Evolutionary conservation across 2,113 vertebrate genomes (phyloP), one percentile per base, ranked within the genome.

Genomic region (Hypomesus transpacificus): DNA sequence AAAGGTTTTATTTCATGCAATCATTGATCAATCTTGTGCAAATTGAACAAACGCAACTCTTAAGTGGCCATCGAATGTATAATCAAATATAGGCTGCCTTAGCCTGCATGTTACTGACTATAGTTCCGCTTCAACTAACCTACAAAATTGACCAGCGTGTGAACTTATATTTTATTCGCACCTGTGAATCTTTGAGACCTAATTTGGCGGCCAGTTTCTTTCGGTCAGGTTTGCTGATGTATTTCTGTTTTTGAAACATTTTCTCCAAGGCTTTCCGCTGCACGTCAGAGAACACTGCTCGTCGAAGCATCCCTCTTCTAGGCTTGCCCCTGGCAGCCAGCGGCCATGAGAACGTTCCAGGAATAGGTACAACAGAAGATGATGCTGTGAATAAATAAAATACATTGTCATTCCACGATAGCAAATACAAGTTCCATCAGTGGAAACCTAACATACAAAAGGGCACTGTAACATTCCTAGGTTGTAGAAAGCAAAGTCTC

Each of bases 181-280:
- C 97, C 94, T 99, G 97, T 0, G 97, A 98, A 85, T 99, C 97
- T 87, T 99, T 98, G 17, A 99, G 92, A 28, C 94, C 95, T 73
- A 99, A 84, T 82, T 97, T 99, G 66, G 92, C 87, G 0, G 97
- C 97, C 66, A 99, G 77, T 77, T 99, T 98, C 88, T 98, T 98
- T 75, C 97, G 87, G 66, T 99, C 97, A 0, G 96, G 97, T 85
- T 99, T 99, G 90, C 97, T 99, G 91, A 99, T 99, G 86, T 99
- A 99, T 79, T 99, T 99, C 88, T 99, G 97, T 77, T 96, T 98
- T 90, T 99, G 97, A 83, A 99, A 99, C 86, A 96, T 99, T 88
- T 95, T 97, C 88, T 99, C 97, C 75, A 99, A 87, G 0, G 95
- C 95, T 81, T 98, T 99, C 70, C 97, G 92, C 84, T 99, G 97